Base-by-base conservation (phyloP, 2,888 invertebrate genomes). In the Lypha dubia region DNA sequence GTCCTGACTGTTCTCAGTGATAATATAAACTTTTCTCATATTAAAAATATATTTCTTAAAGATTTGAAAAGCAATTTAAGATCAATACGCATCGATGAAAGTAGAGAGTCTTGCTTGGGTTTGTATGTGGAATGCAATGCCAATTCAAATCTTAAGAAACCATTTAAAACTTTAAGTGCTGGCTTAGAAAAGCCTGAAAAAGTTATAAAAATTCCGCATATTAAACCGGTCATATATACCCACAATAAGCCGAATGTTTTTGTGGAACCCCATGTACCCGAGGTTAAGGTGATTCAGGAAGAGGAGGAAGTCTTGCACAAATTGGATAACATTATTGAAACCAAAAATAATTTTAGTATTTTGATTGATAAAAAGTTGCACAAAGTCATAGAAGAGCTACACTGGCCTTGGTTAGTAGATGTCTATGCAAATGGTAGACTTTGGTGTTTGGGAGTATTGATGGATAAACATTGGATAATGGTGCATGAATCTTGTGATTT, bases 391-490 rank as follows among this genome's bases (percentile, higher is more conserved):
- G 90, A 90, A 79, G 91, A 90, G 79, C 84, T 90, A 35, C 91
- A 92, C 63, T 94, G 95, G 94, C 96, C 96, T 0, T 97, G 97
- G 97, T 92, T 95, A 88, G 96, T 95, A 0, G 95, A 95, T 87
- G 93, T 97, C 70, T 96, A 94, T 90, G 93, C 94, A 0, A 94
- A 96, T 88, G 97, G 97, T 3, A 90, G 92, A 79, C 95, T 95
- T 85, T 94, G 92, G 88, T 96, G 97, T 89, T 93, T 95, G 58
- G 96, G 96, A 6, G 93, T 95, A 44, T 92, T 97, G 75, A 90
- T 97, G 56, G 94, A 95, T 86, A 89, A 93, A 3, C 92, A 94
- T 20, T 96, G 96, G 96, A 93, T 96, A 71, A 89, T 96, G 79
- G 92, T 94, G 3, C 93, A 93, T 84, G 93, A 93, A 74, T 92